Percentiles rank a stretch among this genome's conserved stretches.
phyloP scores from a whole-genome alignment of 1,140 invertebrate species.

The Megalonaias nervosa region DNA sequence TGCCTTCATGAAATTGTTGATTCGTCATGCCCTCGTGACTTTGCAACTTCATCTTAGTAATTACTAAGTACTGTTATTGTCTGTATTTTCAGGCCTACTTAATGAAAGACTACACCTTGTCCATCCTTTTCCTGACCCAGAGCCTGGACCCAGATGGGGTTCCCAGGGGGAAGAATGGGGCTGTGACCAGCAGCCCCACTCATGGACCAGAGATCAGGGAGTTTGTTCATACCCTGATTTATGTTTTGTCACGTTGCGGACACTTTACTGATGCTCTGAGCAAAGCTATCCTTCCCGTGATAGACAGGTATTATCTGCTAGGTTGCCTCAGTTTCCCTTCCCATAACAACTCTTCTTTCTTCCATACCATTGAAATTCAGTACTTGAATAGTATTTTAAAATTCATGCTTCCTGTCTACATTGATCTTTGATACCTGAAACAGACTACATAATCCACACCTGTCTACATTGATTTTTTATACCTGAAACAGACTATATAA shows the following conservation, averaged over 20 bases:
- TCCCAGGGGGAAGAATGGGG: neutral
- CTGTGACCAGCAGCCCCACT: neutral
- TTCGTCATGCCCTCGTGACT: no score
- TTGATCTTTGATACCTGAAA: no score
- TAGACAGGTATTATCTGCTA: constrained; percentile 45
- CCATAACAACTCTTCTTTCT: no score
- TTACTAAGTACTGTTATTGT: neutral
- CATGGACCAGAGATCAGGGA: neutral
- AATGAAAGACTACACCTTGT: constrained; percentile 67
- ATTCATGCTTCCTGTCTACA: no score
- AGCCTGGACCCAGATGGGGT: constrained; percentile 19
- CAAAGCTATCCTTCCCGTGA: constrained; percentile 58
- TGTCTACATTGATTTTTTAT: no score
- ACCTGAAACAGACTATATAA: no score
- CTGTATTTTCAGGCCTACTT: constrained; percentile 55
- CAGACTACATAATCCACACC: no score
- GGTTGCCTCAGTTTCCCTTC: no score
- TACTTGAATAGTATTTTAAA: no score
- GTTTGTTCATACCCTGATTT: constrained; percentile 18
- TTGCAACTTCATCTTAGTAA: neutral
- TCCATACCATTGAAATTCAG: no score
- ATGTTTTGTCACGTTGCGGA: constrained; percentile 30
- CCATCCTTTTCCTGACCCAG: constrained; percentile 63
- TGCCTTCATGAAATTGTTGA: neutral
- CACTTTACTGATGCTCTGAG: constrained; percentile 57